Evolutionary conservation across 2,113 vertebrate genomes (phyloP).

Genomic region (Tamias sibiricus): DNA sequence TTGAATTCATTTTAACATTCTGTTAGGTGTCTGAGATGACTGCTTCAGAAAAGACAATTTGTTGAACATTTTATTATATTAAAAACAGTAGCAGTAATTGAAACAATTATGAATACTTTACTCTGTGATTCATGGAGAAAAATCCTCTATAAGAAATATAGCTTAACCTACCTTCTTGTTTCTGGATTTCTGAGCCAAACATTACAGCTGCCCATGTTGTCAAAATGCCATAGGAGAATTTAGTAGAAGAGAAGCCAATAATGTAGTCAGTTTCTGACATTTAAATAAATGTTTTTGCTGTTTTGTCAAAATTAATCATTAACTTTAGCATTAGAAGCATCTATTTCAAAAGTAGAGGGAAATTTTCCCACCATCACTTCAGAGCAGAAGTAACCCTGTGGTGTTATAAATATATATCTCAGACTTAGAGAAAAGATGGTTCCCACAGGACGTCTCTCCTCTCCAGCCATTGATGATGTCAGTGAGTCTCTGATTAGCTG

Average conservation of each 20-base stretch:
- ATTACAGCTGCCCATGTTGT: conserved; percentile 67
- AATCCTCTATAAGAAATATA: conserved; percentile 50
- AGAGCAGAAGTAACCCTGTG: conserved; percentile 37
- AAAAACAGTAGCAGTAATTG: background rate
- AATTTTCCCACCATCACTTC: conserved; percentile 68
- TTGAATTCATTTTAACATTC: background rate
- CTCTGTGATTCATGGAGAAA: conserved; percentile 4
- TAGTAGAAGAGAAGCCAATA: conserved; percentile 68
- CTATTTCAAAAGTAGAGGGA: conserved; percentile 75
- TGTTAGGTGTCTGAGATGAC: background rate
- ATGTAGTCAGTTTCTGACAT: conserved; percentile 77
- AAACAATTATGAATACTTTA: conserved; percentile 4
- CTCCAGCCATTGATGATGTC: conserved; percentile 86
- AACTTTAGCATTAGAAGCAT: conserved; percentile 74
- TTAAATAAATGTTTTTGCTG: conserved; percentile 81
- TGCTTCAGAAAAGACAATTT: background rate
- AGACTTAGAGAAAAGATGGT: conserved; percentile 83
- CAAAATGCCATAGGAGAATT: conserved; percentile 71
- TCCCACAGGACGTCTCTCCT: conserved; percentile 82
- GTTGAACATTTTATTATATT: background rate
- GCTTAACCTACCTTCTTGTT: conserved; percentile 55
- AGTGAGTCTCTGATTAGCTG: conserved; percentile 86
- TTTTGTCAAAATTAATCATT: conserved; percentile 80
- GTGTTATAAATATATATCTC: conserved; percentile 78
- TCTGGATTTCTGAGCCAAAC: conserved; percentile 63